phyloP scores from a whole-genome alignment of 2,113 vertebrate genomes.

The Dolichotis patagonum region DNA sequence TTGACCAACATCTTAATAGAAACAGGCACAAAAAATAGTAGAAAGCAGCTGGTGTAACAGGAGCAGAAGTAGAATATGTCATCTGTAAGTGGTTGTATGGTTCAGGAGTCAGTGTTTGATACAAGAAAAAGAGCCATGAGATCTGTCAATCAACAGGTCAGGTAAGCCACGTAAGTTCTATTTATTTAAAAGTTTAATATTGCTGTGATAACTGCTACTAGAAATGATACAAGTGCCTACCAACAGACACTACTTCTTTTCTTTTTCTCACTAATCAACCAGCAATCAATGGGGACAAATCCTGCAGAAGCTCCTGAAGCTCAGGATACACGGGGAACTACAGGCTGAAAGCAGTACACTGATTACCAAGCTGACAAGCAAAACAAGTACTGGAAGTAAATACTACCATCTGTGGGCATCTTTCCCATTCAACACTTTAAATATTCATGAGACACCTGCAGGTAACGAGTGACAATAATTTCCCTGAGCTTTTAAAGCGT shows the following conservation, averaged over 20 bases:
- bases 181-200: not conserved
- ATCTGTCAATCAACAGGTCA: not conserved
- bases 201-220: not conserved
- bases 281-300: not conserved
- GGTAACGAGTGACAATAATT: not conserved
- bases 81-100: not conserved
- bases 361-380: fast-evolving
- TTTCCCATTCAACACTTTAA: not conserved
- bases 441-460: not conserved
- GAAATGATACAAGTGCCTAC: not conserved
- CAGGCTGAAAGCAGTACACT: not conserved
- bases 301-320: not conserved
- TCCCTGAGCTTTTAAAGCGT: not conserved
- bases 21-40: not conserved
- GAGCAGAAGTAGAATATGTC: not conserved
- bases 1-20: not conserved
- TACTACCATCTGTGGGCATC: not conserved
- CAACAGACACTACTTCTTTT: not conserved
- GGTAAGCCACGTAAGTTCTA: not conserved
- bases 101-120: not conserved
- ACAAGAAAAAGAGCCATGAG: not conserved
- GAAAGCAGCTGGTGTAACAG: not conserved
- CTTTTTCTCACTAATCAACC: not conserved
- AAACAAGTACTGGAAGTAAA: not conserved
- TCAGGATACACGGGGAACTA: not conserved